Evolutionary conservation across 2,113 vertebrate species (phyloP).

Genomic region (Phylloscopus whistleri): DNA sequence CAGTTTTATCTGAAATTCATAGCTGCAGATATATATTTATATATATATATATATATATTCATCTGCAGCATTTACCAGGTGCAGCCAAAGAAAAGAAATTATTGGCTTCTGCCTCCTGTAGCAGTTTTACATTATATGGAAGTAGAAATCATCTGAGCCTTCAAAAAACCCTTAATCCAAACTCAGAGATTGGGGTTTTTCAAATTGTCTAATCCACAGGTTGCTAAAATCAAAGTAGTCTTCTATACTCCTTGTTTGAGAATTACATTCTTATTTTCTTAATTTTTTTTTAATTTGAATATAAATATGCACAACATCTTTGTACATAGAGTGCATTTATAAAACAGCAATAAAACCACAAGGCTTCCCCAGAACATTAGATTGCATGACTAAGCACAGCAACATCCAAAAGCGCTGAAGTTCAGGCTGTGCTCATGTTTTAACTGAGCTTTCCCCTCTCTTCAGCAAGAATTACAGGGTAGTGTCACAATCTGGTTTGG

Average conservation of each 20-base stretch:
- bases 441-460: not conserved
- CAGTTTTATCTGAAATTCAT: conserved; percentile 39
- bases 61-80: not conserved
- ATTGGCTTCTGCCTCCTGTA: not conserved
- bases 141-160: not conserved
- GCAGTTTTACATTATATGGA: not conserved
- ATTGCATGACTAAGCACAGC: not conserved
- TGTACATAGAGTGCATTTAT: not conserved
- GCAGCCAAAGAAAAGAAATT: conserved; percentile 4
- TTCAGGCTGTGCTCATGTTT: not conserved
- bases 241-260: not conserved
- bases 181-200: not conserved
- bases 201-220: not conserved
- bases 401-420: not conserved
- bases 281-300: not conserved
- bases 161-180: not conserved
- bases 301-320: not conserved
- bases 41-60: not conserved
- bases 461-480: not conserved
- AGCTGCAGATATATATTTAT: not conserved
- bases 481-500: not conserved
- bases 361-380: not conserved
- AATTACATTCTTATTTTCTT: not conserved
- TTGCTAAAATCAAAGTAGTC: not conserved
- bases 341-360: not conserved